Conservation (phyloP, 2,797 vertebrate species). For the Delichon dasypus region DNA sequence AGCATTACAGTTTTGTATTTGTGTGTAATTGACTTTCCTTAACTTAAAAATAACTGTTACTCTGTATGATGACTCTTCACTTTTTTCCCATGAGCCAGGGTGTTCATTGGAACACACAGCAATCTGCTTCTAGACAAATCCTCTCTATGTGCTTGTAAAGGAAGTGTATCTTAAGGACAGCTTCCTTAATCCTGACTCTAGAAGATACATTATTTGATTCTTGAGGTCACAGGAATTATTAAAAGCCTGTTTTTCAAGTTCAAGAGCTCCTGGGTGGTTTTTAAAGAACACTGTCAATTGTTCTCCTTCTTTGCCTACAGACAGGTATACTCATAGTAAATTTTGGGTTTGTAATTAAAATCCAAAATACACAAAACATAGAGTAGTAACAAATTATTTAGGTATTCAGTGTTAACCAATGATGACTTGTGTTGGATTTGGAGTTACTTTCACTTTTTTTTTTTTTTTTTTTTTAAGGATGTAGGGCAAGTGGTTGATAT, state of each 20-base stretch:
- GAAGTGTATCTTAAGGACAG: constrained; percentile 20
- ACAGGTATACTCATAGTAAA: background rate
- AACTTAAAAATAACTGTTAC: background rate
- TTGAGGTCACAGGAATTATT: constrained; percentile 16
- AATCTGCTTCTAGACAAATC: constrained; percentile 39
- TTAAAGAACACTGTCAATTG: background rate
- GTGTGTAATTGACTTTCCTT: background rate
- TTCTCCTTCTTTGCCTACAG: background rate
- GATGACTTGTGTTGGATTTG: background rate
- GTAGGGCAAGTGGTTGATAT: background rate
- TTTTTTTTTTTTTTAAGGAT: background rate
- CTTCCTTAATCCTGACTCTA: constrained; percentile 28
- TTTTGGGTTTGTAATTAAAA: background rate
- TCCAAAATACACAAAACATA: background rate
- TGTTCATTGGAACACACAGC: background rate
- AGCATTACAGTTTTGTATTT: background rate
- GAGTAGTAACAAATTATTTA: background rate
- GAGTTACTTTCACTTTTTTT: background rate
- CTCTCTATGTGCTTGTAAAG: background rate
- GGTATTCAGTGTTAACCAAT: background rate
- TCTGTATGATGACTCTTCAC: background rate
- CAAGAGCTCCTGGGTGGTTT: background rate
- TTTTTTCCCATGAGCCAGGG: background rate
- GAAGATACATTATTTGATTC: background rate
- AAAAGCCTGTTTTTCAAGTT: background rate